Evolutionary conservation across 2,888 invertebrate species (phyloP).

Genomic region (Melipona bicolor): DNA sequence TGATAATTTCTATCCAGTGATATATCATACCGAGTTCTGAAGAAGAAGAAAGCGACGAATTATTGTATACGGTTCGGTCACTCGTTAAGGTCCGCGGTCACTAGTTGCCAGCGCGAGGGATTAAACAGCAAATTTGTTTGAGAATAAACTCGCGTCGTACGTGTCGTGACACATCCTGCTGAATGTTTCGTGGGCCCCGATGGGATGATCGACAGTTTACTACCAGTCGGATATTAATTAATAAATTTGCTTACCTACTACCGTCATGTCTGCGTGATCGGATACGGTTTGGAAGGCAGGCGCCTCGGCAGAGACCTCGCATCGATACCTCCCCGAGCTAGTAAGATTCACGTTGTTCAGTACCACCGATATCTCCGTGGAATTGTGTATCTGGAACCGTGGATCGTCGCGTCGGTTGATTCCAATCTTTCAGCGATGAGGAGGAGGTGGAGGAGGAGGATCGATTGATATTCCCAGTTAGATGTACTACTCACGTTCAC

Average conservation of each 20-base stretch:
- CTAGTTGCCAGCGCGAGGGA: no score
- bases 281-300: conserved; percentile 89
- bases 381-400: conserved; percentile 87
- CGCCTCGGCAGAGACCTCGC: conserved; percentile 90
- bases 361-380: conserved; percentile 88
- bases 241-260: conserved; percentile 86
- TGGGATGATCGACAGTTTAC: background rate
- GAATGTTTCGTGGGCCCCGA: background rate
- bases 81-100: no score
- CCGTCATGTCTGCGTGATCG: conserved; percentile 88
- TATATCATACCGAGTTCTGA: no score
- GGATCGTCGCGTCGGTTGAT: background rate
- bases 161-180: no score
- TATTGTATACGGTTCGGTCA: no score
- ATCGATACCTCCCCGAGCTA: conserved; percentile 88
- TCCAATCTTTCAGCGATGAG: no score
- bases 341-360: conserved; percentile 88
- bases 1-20: no score
- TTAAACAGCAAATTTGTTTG: no score
- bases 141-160: no score
- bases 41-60: no score
- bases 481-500: conserved; percentile 82
- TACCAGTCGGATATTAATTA: background rate
- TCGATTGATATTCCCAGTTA: background rate
- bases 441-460: background rate